Base-by-base conservation (phyloP, 2,113 vertebrate genomes). In the Centropus unirufus region DNA sequence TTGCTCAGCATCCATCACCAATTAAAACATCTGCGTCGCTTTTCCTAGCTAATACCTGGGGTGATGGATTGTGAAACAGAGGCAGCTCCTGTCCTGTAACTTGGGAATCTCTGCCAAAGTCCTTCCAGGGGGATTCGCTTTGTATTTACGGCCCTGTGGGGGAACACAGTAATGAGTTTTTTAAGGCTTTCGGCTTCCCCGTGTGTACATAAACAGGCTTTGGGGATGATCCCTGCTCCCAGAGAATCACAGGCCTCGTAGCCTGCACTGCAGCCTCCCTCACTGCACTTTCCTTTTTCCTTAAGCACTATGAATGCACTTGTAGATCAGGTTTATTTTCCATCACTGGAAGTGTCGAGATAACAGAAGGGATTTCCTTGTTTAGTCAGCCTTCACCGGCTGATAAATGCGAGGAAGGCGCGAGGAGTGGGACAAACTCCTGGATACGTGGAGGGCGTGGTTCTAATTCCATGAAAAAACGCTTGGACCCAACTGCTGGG, bases 351-450 rank as follows among this genome's bases (percentile, higher is more conserved):
- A 89, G 93, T 57, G 88, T 89, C 30, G 91, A 90, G 91, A 91
- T 95, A 93, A 89, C 92, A 84, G 95, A 86, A 90, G 66, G 94
- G 91, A 92, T 91, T 95, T 94, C 95, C 93, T 93, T 94, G 95
- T 90, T 95, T 94, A 90, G 68, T 83, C 92, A 93, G 90, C 92
- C 90, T 68, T 89, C 63, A 30, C 30, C 1, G 4, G 79, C 6
- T 93, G 93, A 87, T 95, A 95, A 93, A 59, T 42, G 44, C 66
- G 47, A 94, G 91, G 83, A 94, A 92, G 23, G 62, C 8, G 0
- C 57, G 83, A 90, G 61, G 78, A 49, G 68, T 63, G 73, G 84
- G 39, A 12, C 84, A 51, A 10, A 78, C 4, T 9, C 80, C 47
- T 55, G 42, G 5, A 34, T 7, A 32, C 40, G 1, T 3, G 2